Evolutionary conservation across 2,113 vertebrate species (phyloP).

Genomic region (Chaetodon trifascialis): DNA sequence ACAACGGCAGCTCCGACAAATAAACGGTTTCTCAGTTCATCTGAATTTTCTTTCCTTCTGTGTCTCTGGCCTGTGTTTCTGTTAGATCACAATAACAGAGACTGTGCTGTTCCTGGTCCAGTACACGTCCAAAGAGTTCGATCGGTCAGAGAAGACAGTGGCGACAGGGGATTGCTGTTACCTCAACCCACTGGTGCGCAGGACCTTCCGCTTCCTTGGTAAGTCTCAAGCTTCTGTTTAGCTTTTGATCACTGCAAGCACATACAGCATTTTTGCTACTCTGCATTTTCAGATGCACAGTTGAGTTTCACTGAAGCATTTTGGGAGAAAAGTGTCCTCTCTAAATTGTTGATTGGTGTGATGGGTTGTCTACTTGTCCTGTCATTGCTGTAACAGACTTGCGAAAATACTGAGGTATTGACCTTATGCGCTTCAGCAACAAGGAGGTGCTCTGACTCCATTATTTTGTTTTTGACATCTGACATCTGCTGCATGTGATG

Average conservation of each 20-base stretch:
- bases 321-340: neutral
- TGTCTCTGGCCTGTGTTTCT: slow-evolving; percentile 19
- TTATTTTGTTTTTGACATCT: neutral
- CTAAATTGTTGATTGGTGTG: too few relatives aligned
- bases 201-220: slow-evolving; percentile 97
- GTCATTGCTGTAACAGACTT: too few relatives aligned
- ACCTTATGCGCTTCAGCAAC: too few relatives aligned
- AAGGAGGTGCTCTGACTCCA: too few relatives aligned
- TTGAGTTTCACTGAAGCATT: neutral
- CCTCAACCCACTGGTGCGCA: slow-evolving; percentile 95
- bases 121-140: slow-evolving; percentile 96
- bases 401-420: too few relatives aligned
- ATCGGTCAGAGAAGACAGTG: slow-evolving; percentile 95
- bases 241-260: neutral
- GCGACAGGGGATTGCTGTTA: slow-evolving; percentile 98
- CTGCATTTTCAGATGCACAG: neutral
- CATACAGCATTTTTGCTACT: neutral
- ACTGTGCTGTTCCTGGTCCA: slow-evolving; percentile 97
- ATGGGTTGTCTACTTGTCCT: too few relatives aligned
- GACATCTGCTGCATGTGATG: neutral
- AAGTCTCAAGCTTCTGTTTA: slow-evolving; percentile 59
- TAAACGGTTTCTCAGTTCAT: neutral
- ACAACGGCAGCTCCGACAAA: neutral
- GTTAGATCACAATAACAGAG: slow-evolving; percentile 95
- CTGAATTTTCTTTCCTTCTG: neutral